Conservation (phyloP, 2,797 vertebrate species). For the Chelonia mydas region DNA sequence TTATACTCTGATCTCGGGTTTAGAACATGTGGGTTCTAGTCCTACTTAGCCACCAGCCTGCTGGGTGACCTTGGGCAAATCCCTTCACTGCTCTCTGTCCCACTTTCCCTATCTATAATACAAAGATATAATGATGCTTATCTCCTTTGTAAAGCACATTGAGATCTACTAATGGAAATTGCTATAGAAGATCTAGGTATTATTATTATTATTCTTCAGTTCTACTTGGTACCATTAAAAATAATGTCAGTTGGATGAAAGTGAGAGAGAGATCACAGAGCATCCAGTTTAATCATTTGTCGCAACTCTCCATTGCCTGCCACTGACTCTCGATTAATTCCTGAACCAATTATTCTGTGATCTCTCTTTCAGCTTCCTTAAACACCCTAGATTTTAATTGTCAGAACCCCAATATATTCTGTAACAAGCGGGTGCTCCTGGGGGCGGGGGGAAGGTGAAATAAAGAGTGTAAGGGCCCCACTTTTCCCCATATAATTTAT, state of each 20-base stretch:
- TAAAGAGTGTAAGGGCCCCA: not conserved
- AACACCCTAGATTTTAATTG: not conserved
- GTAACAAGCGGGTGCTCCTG: not conserved
- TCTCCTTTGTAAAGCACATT: no score
- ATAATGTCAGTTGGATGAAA: not conserved
- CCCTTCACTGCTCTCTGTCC: no score
- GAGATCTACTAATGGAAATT: no score
- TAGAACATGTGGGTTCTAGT: no score
- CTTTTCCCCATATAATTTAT: not conserved
- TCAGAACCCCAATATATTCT: not conserved
- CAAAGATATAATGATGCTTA: no score
- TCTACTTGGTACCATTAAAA: not conserved
- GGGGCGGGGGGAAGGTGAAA: not conserved
- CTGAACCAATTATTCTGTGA: not conserved
- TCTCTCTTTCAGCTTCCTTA: not conserved
- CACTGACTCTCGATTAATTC: not conserved
- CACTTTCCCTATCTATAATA: no score
- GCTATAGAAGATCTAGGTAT: no score
- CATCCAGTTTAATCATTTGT: not conserved
- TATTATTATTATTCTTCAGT: not conserved
- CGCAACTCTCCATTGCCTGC: not conserved
- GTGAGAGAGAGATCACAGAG: constrained; percentile 10
- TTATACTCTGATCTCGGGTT: no score
- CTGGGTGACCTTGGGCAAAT: no score
- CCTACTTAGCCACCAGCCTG: no score